Conservation (phyloP, 2,797 vertebrate genomes). For the Crenuchus spilurus region DNA sequence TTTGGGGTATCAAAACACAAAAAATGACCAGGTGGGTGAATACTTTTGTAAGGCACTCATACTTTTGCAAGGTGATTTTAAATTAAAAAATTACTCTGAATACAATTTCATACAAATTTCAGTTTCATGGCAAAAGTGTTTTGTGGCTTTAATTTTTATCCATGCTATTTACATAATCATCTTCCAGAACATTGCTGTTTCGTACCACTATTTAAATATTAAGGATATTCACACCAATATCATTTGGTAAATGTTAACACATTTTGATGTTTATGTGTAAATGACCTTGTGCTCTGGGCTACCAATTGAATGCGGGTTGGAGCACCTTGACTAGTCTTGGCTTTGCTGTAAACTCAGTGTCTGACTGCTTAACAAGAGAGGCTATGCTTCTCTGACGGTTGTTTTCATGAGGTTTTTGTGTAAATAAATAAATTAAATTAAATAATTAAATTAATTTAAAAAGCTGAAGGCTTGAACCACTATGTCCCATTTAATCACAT, state of each 20-base stretch:
- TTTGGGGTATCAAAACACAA: no score
- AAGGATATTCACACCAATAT: background rate
- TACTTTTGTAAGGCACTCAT: no score
- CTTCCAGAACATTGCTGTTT: background rate
- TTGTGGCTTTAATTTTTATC: no score
- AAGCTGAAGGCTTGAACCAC: background rate
- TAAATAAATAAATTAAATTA: no score
- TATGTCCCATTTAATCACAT: background rate
- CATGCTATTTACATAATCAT: background rate
- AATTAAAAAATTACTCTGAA: no score
- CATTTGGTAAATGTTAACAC: constrained; percentile 38
- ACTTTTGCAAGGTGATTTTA: no score
- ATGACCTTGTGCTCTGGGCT: background rate
- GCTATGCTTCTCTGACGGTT: constrained; percentile 1
- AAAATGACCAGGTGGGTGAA: no score
- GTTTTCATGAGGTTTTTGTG: constrained; percentile 6
- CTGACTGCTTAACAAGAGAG: background rate
- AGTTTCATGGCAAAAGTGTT: no score
- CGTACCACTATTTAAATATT: constrained; percentile 11
- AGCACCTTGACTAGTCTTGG: background rate
- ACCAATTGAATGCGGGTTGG: background rate
- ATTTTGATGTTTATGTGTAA: constrained; percentile 24
- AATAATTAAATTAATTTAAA: no score
- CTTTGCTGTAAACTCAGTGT: background rate
- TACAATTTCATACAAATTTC: no score